Base-by-base conservation (phyloP, 1,140 invertebrate species). In the Nylanderia fulva region DNA sequence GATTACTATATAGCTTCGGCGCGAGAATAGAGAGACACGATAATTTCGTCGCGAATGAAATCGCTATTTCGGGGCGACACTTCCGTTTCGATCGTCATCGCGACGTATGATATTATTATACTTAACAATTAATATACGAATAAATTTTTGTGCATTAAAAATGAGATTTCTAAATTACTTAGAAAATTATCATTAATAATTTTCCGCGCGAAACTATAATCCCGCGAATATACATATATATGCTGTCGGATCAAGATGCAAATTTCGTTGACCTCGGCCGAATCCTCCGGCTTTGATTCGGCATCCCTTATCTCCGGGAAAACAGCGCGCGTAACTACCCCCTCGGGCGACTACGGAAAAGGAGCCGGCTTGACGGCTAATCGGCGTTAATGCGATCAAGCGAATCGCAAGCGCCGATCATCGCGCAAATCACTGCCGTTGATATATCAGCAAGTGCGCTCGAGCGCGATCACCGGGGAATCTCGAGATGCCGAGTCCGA, bases 1-100 rank as follows among this genome's bases (percentile, higher is more conserved):
- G 83, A 85, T 85, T 82, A 48, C 87, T 88, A 80, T 82, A 80
- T 85, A 76, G 36, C 45, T 36, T 69, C 29, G 48, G 61, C 66
- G 69, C 68, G 69, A 85, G 87, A 88, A 88, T 88, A 88, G 87
- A 88, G 45, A 85, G 33, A 76, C 80, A 42, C 58, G 80, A 84
- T 58, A 76, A 76, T 84, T 84, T 84, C 15, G 80, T 76, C 66
- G 61, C 42, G 36, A 54, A 72, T 45, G 52, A 56, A 36, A 45
- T 13, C 33, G 36, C 66, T 72, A 72, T 82, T 82, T 60, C 13
- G 36, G 42, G 21, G 29, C 36, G 13, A 60, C 9, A 52, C 54
- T 80, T 80, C 36, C 36, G 64, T 42, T 82, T 80, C 5, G 58
- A 64, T 39, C 52, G 18, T 39, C 48, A 33, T 24, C 68, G 24